Conservation (phyloP, 1,140 invertebrate genomes). For the Penaeus chinensis region DNA sequence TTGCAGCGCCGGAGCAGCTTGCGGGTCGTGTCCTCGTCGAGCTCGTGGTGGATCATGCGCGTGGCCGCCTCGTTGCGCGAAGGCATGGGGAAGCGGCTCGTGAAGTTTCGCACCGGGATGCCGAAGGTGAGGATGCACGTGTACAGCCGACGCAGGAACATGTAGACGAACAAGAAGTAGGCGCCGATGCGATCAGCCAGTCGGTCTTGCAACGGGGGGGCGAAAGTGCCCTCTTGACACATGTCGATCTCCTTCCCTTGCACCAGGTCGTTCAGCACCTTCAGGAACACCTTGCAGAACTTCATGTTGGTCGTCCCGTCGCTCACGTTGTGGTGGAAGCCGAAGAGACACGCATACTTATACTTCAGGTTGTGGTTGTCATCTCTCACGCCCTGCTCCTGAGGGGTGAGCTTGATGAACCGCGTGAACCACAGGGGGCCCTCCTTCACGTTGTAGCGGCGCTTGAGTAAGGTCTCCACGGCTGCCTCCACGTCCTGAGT, state of each 20-base stretch:
- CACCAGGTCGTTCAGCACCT: constrained; percentile 49
- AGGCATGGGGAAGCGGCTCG: constrained; percentile 33
- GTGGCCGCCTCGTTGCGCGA: constrained; percentile 22
- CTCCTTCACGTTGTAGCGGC: constrained; percentile 38
- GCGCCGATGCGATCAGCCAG: constrained; percentile 31
- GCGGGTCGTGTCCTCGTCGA: constrained; percentile 48
- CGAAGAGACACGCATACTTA: constrained; percentile 56
- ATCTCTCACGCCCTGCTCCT: constrained; percentile 20
- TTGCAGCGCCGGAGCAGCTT: constrained; percentile 46
- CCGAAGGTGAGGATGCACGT: constrained; percentile 42
- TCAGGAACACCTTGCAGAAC: constrained; percentile 57
- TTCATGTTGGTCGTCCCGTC: constrained; percentile 62
- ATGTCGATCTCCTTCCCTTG: constrained; percentile 41
- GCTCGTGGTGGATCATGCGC: constrained; percentile 38
- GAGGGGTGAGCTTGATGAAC: constrained; percentile 27
- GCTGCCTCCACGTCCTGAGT: constrained; percentile 38
- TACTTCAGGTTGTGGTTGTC: constrained; percentile 30
- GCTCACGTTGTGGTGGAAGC: constrained; percentile 62
- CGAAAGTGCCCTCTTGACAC: constrained; percentile 48
- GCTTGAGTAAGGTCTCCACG: constrained; percentile 49
- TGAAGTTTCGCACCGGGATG: constrained; percentile 38
- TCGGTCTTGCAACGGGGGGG: constrained; percentile 48
- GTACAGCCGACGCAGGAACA: constrained; percentile 41
- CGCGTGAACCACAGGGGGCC: constrained; percentile 58
- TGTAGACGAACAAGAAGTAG: constrained; percentile 15